phyloP scores from a whole-genome alignment of 2,888 invertebrate species.

The Andrena chrysosceles region DNA sequence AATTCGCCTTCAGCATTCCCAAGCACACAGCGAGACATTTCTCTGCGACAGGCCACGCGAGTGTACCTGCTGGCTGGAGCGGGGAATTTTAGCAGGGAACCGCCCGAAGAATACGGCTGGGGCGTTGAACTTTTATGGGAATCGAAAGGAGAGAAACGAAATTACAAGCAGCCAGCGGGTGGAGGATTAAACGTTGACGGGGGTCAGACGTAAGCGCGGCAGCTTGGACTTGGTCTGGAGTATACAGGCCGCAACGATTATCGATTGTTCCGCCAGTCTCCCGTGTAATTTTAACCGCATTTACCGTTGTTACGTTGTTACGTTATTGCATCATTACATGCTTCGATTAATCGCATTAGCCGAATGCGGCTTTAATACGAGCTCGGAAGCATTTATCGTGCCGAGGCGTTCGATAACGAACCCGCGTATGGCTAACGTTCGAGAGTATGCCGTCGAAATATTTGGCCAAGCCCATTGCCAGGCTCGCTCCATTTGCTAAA shows the following conservation, averaged over 20 bases:
- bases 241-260: slow-evolving; percentile 34
- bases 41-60: neutral
- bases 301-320: slow-evolving; percentile 66
- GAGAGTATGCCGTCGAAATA: slow-evolving; percentile 53
- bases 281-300: slow-evolving; percentile 67
- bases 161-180: neutral
- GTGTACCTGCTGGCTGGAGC: no score
- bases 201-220: slow-evolving; percentile 16
- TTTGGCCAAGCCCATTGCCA: slow-evolving; percentile 40
- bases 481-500: slow-evolving; percentile 24
- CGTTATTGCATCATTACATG: slow-evolving; percentile 71
- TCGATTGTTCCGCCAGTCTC: slow-evolving; percentile 55
- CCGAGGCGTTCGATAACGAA: slow-evolving; percentile 70
- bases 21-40: neutral
- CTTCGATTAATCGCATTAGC: slow-evolving; percentile 68
- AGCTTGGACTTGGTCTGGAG: slow-evolving; percentile 16
- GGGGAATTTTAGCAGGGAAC: no score
- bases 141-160: slow-evolving; percentile 16
- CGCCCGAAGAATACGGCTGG: neutral
- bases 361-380: slow-evolving; percentile 68
- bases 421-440: slow-evolving; percentile 46
- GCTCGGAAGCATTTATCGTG: slow-evolving; percentile 66
- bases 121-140: slow-evolving; percentile 16
- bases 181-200: neutral
- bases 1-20: neutral